Conservation (phyloP, 2,797 vertebrate genomes). For the Acridotheres tristis region DNA sequence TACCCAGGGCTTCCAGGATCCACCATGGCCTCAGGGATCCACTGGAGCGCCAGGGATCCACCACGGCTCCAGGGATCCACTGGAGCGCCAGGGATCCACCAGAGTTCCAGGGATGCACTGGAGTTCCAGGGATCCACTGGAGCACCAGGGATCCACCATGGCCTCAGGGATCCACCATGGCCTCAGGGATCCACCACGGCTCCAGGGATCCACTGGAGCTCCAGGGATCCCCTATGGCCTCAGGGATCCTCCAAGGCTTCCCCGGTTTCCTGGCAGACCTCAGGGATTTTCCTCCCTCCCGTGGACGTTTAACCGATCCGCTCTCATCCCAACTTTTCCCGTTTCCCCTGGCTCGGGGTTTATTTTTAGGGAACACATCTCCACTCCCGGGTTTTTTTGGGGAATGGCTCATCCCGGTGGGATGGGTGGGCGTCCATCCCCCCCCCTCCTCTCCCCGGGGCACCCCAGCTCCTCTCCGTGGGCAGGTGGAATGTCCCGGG, state of each 20-base stretch:
- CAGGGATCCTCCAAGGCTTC: neutral
- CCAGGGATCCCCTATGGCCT: neutral
- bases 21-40: too few relatives aligned
- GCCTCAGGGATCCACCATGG: too few relatives aligned
- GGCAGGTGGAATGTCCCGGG: neutral
- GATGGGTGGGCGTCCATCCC: neutral
- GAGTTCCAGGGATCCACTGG: too few relatives aligned
- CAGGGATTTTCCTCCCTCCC: neutral
- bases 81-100: too few relatives aligned
- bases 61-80: too few relatives aligned
- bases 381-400: rapidly evolving
- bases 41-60: too few relatives aligned
- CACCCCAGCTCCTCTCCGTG: neutral
- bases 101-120: too few relatives aligned
- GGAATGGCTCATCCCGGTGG: neutral
- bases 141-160: too few relatives aligned
- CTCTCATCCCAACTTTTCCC: neutral
- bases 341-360: neutral
- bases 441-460: neutral
- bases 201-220: too few relatives aligned
- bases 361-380: neutral
- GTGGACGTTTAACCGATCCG: rapidly evolving
- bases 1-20: too few relatives aligned
- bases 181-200: too few relatives aligned
- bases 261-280: neutral